Percentiles rank a stretch among this genome's conserved stretches.
phyloP scores from a whole-genome alignment of 2,888 invertebrate genomes.

The Hylaea fasciaria region DNA sequence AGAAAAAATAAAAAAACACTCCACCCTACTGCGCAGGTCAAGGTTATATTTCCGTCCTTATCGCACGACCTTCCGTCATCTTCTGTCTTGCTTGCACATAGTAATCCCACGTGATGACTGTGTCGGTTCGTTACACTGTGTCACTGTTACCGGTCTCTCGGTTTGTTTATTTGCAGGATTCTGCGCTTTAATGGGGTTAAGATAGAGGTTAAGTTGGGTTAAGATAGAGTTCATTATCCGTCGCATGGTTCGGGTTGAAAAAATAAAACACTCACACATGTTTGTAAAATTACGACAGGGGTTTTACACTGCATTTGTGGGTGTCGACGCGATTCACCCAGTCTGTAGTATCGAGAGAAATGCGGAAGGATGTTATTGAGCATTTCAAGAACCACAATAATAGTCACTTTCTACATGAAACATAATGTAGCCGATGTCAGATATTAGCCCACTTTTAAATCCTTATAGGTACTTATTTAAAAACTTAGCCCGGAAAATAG shows the following conservation, averaged over 20 bases:
- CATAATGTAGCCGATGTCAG: no score
- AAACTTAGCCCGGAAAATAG: no score
- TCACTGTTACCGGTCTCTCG: slow-evolving; percentile 33
- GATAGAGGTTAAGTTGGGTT: slow-evolving; percentile 6
- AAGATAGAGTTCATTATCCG: slow-evolving; percentile 18
- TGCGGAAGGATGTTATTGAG: slow-evolving; percentile 32
- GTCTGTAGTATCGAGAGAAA: slow-evolving; percentile 36
- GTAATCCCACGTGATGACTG: slow-evolving; percentile 54
- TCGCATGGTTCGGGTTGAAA: slow-evolving; percentile 1
- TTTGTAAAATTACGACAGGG: slow-evolving; percentile 31
- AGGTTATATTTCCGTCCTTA: slow-evolving; percentile 60
- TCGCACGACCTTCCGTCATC: slow-evolving; percentile 45
- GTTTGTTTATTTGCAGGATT: slow-evolving; percentile 22
- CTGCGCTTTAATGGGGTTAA: slow-evolving; percentile 19
- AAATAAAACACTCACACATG: slow-evolving; percentile 27
- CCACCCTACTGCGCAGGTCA: no score
- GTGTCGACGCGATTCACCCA: slow-evolving; percentile 21
- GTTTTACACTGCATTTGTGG: slow-evolving; percentile 32
- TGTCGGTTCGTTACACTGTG: slow-evolving; percentile 45
- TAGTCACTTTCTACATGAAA: slow-evolving; percentile 1
- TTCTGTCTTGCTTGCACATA: slow-evolving; percentile 46
- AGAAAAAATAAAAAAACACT: no score
- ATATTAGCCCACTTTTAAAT: no score
- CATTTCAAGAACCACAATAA: background rate
- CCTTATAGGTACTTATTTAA: no score